Evolutionary conservation across 2,888 invertebrate genomes (phyloP).

Genomic region (Cantharis rufa): DNA sequence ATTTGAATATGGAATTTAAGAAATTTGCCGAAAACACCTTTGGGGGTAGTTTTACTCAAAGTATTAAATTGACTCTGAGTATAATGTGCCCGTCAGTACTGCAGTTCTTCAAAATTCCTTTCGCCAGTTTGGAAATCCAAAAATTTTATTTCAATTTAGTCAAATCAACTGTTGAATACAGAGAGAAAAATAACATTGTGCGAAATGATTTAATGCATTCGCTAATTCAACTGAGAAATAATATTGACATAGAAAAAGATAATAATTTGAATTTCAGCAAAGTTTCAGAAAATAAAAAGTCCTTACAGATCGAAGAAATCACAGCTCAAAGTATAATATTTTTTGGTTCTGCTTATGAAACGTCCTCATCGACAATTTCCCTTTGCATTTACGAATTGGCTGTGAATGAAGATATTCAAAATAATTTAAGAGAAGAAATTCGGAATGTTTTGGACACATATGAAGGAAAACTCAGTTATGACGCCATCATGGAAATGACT

Average conservation of each 20-base stretch:
- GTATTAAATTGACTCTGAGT: no score
- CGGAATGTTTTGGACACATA: slow-evolving; percentile 44
- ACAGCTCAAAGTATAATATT: slow-evolving; percentile 42
- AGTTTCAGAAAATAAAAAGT: not conserved
- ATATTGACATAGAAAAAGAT: not conserved
- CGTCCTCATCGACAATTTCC: slow-evolving; percentile 52
- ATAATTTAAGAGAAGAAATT: slow-evolving; percentile 54
- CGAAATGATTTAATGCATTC: slow-evolving; percentile 5
- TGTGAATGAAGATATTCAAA: slow-evolving; percentile 54
- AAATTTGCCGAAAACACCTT: slow-evolving; percentile 42
- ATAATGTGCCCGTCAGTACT: not conserved
- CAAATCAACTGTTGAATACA: not conserved
- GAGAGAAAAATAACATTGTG: not conserved
- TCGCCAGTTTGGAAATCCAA: not conserved
- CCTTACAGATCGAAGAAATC: slow-evolving; percentile 21
- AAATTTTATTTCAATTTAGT: not conserved
- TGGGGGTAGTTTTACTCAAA: slow-evolving; percentile 15
- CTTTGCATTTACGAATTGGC: slow-evolving; percentile 59
- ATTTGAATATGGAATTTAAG: slow-evolving; percentile 44
- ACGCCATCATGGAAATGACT: slow-evolving; percentile 55
- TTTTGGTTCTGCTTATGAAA: slow-evolving; percentile 50
- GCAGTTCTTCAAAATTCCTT: not conserved
- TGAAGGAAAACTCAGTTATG: slow-evolving; percentile 53
- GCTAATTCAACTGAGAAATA: not conserved
- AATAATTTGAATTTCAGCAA: not conserved